Evolutionary conservation across 2,888 invertebrate genomes (phyloP).

Genomic region (Dyspetes luteomarginatus): DNA sequence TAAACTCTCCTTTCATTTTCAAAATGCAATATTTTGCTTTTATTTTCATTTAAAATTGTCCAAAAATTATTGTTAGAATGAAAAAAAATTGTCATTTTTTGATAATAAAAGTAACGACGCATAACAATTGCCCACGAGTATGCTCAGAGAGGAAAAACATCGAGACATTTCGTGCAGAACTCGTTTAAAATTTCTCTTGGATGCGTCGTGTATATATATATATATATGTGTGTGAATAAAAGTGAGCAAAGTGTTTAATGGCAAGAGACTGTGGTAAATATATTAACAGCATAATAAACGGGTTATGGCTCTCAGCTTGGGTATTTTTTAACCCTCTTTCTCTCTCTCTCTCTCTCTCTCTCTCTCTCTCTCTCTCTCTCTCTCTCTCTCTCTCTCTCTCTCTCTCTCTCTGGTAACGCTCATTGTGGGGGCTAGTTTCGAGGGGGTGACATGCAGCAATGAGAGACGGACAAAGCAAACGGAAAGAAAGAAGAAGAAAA

Average conservation of each 20-base stretch:
- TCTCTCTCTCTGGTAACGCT: slow-evolving; percentile 20
- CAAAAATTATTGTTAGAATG: too few species aligned
- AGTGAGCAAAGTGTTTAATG: slow-evolving; percentile 35
- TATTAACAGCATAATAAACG: slow-evolving; percentile 16
- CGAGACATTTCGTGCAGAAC: neutral
- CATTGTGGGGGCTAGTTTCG: slow-evolving; percentile 31
- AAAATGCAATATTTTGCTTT: too few species aligned
- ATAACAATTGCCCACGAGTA: too few species aligned
- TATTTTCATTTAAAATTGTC: too few species aligned
- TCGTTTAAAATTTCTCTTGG: too few species aligned
- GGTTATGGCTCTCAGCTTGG: slow-evolving; percentile 18
- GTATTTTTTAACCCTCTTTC: neutral
- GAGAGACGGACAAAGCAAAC: slow-evolving; percentile 7
- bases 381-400: neutral
- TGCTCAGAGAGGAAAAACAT: too few species aligned
- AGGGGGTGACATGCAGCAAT: slow-evolving; percentile 12
- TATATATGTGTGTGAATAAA: slow-evolving; percentile 24
- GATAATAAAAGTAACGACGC: too few species aligned
- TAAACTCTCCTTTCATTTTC: neutral
- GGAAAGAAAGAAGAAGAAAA: neutral
- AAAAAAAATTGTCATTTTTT: too few species aligned
- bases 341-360: neutral
- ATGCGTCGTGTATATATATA: too few species aligned
- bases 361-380: neutral
- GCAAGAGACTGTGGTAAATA: slow-evolving; percentile 6